Percentiles rank a stretch among this genome's conserved stretches.
phyloP scores from a whole-genome alignment of 2,797 vertebrate species.

The Chelmon rostratus region DNA sequence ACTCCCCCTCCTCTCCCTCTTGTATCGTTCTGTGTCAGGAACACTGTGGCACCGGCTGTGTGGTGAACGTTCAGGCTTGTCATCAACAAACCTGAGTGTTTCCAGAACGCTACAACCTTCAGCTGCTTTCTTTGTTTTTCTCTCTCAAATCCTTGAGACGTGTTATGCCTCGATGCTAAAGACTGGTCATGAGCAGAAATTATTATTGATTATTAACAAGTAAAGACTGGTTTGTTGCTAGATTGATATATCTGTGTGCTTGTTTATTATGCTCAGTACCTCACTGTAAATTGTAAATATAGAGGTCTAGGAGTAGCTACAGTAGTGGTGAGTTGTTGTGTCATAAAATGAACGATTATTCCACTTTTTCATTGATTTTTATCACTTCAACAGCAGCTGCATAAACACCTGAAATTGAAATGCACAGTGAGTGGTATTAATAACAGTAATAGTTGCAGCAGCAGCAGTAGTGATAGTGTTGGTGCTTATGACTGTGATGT shows the following conservation, averaged over 20 bases:
- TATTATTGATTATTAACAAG: conserved; percentile 4
- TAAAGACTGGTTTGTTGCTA: neutral
- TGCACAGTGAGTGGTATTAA: neutral
- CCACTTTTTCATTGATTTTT: neutral
- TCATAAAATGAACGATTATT: neutral
- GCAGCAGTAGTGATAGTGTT: neutral
- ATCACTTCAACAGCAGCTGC: neutral
- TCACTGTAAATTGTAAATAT: neutral
- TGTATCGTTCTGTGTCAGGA: conserved; percentile 76
- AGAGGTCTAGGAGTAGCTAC: neutral
- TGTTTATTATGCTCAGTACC: neutral
- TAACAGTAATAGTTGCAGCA: neutral
- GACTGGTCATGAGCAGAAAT: neutral
- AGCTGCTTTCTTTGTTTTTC: conserved; percentile 16
- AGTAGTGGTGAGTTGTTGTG: neutral
- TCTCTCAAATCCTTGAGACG: conserved; percentile 10
- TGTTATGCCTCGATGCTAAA: neutral
- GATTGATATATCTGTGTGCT: neutral
- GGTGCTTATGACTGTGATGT: neutral
- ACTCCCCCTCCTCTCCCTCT: conserved; percentile 1
- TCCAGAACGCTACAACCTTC: conserved; percentile 64
- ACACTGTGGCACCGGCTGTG: conserved; percentile 61
- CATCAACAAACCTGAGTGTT: conserved; percentile 76
- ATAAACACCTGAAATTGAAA: neutral
- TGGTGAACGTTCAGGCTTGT: conserved; percentile 59